phyloP scores from a whole-genome alignment of 1,140 invertebrate genomes.

The Lineus longissimus region DNA sequence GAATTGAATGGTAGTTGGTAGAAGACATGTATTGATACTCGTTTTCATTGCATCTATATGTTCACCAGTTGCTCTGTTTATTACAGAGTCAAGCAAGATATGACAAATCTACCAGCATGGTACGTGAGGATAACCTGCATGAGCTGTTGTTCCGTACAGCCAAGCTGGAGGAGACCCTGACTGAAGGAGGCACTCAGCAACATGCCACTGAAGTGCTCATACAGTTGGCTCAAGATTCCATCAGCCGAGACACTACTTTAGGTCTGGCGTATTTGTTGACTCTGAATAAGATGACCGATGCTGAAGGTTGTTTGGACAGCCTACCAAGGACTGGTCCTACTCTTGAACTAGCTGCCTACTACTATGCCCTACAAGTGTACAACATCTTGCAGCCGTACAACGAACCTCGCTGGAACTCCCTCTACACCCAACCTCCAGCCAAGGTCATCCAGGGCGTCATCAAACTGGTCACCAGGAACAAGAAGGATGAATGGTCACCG shows the following conservation, averaged over 20 bases:
- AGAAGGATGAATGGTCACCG: slow-evolving; percentile 25
- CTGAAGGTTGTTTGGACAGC: slow-evolving; percentile 37
- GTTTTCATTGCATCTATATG: neutral
- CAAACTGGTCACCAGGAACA: slow-evolving; percentile 23
- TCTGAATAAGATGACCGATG: slow-evolving; percentile 33
- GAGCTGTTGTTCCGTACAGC: slow-evolving; percentile 37
- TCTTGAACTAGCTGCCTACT: slow-evolving; percentile 47
- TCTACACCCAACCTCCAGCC: slow-evolving; percentile 34
- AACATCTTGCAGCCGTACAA: slow-evolving; percentile 25
- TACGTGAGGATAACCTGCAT: slow-evolving; percentile 14
- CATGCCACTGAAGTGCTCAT: slow-evolving; percentile 43
- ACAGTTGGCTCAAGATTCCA: slow-evolving; percentile 34
- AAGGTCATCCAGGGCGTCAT: slow-evolving; percentile 33
- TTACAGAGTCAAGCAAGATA: neutral
- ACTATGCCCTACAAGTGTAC: slow-evolving; percentile 47
- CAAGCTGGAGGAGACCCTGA: slow-evolving; percentile 44
- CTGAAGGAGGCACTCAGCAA: slow-evolving; percentile 36
- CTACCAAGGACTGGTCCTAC: slow-evolving; percentile 44
- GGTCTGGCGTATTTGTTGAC: slow-evolving; percentile 48
- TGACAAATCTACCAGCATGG: neutral
- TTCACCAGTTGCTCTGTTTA: neutral
- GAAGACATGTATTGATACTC: too few relatives aligned
- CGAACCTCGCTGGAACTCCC: slow-evolving; percentile 17
- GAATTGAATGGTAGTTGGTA: too few relatives aligned
- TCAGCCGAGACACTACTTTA: slow-evolving; percentile 42